Evolutionary conservation across 2,888 invertebrate genomes (phyloP).

Genomic region (Drosophila formosana): DNA sequence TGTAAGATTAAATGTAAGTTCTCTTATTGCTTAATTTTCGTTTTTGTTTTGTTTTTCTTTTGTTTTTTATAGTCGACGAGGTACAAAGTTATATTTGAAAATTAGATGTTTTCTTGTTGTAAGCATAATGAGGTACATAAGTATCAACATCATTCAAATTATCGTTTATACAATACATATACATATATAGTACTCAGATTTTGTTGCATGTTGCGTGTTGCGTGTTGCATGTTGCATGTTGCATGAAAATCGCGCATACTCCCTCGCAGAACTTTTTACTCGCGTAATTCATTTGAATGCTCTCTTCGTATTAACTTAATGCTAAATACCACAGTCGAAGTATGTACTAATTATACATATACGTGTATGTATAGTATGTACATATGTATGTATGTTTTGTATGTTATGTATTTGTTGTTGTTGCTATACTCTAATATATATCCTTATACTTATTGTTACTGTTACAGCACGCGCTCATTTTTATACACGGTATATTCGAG

Average conservation of each 20-base stretch:
- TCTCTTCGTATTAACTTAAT: slow-evolving; percentile 80
- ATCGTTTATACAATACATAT: slow-evolving; percentile 9
- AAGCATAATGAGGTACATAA: slow-evolving; percentile 78
- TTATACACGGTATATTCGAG: slow-evolving; percentile 74
- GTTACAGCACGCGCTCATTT: slow-evolving; percentile 77
- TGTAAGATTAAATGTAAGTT: slow-evolving; percentile 58
- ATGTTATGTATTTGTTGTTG: neutral
- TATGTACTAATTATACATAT: slow-evolving; percentile 74
- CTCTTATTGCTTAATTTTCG: slow-evolving; percentile 48
- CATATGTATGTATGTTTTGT: slow-evolving; percentile 27
- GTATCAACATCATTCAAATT: slow-evolving; percentile 77
- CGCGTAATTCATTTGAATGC: slow-evolving; percentile 23
- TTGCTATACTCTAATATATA: slow-evolving; percentile 28
- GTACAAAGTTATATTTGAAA: slow-evolving; percentile 77
- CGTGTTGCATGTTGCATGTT: slow-evolving; percentile 22
- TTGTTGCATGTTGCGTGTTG: slow-evolving; percentile 34
- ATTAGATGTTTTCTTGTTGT: slow-evolving; percentile 63
- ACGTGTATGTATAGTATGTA: slow-evolving; percentile 39
- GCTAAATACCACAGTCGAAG: slow-evolving; percentile 85
- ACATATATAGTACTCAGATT: slow-evolving; percentile 43
- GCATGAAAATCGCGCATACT: slow-evolving; percentile 49
- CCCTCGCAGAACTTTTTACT: slow-evolving; percentile 25
- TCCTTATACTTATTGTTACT: slow-evolving; percentile 73
- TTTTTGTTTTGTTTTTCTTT: slow-evolving; percentile 20
- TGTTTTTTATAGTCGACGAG: slow-evolving; percentile 70